Conservation (phyloP, 2,113 vertebrate genomes). For the Martes martes region DNA sequence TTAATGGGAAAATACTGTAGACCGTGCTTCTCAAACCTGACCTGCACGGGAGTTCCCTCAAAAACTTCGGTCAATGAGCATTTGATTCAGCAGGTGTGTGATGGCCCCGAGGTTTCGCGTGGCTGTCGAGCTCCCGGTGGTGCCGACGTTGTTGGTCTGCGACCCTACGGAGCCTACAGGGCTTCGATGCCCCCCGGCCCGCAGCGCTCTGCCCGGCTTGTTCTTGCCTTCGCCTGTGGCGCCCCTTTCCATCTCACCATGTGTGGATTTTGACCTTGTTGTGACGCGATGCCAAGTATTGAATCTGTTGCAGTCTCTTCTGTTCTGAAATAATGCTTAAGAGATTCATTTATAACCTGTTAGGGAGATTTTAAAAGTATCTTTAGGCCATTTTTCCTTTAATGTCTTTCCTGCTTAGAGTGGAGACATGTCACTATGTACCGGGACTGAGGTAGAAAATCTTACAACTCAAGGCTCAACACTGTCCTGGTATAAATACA, state of each 20-base stretch:
- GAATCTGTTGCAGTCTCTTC: neutral
- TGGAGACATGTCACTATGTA: neutral
- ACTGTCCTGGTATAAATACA: neutral
- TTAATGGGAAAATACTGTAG: neutral
- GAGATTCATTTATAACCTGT: neutral
- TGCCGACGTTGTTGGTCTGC: neutral
- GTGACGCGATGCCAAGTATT: neutral
- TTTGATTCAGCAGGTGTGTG: neutral
- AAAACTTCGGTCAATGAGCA: neutral
- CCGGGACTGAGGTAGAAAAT: neutral
- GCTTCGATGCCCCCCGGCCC: too few species aligned
- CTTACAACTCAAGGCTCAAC: neutral
- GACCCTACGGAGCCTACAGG: neutral
- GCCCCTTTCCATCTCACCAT: neutral
- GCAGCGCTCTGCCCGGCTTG: accelerated
- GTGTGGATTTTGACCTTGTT: neutral
- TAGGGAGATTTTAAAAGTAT: neutral
- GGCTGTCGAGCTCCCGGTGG: neutral
- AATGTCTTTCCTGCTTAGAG: neutral
- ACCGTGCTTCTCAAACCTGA: neutral
- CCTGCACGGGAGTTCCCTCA: neutral
- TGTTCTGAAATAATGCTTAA: neutral
- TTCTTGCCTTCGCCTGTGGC: accelerated
- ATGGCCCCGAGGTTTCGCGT: neutral
- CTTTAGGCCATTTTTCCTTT: neutral